Percentiles rank a stretch among this genome's conserved stretches.
Evolutionary conservation across 2,888 invertebrate genomes (phyloP).

Genomic region (Microplitis manilae): DNA sequence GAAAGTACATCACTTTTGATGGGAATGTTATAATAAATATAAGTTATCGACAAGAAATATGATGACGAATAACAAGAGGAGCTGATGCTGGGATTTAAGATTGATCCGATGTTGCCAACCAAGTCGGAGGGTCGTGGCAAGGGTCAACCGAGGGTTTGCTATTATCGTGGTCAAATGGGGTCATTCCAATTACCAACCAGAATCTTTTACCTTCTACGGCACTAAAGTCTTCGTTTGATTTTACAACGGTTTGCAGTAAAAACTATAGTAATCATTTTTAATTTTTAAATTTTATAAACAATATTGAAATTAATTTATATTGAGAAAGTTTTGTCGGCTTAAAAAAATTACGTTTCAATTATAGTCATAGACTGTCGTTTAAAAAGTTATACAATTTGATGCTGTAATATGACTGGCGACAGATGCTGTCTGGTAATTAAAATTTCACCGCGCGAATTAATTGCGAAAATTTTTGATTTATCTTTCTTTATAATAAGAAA

Average conservation of each 20-base stretch:
- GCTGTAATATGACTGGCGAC: too few relatives aligned
- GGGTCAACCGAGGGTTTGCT: constrained; percentile 54
- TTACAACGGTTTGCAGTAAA: not conserved
- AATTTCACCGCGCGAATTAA: not conserved
- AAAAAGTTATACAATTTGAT: not conserved
- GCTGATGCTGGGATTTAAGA: not conserved
- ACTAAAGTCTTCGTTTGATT: constrained; percentile 14
- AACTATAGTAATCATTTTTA: not conserved
- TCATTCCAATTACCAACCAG: constrained; percentile 63
- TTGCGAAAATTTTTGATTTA: too few relatives aligned
- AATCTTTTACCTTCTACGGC: constrained; percentile 31
- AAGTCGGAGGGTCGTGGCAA: constrained; percentile 48
- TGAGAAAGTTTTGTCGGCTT: not conserved
- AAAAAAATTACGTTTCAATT: not conserved
- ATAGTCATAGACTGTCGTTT: not conserved
- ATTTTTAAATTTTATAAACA: not conserved
- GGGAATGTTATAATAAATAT: not conserved
- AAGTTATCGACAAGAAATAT: not conserved
- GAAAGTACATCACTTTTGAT: not conserved
- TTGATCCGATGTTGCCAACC: constrained; percentile 23
- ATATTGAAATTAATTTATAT: not conserved
- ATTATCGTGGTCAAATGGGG: constrained; percentile 67
- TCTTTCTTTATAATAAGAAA: too few relatives aligned
- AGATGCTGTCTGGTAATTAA: not conserved
- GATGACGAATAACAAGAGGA: not conserved